phyloP scores from a whole-genome alignment of 1,140 invertebrate genomes.

The Zaprionus ghesquierei region DNA sequence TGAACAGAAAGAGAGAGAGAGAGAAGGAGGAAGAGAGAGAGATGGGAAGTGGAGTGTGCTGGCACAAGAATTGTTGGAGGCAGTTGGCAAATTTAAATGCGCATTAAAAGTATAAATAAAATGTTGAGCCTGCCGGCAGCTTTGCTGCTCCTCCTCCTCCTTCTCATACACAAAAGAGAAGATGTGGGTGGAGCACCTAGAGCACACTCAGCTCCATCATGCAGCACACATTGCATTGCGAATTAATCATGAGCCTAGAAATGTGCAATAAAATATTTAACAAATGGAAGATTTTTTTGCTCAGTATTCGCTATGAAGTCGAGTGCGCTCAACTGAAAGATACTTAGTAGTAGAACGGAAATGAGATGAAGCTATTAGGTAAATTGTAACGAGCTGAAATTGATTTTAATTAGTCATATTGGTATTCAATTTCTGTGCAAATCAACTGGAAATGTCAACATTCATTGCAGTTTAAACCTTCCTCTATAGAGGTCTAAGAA shows the following conservation, averaged over 20 bases:
- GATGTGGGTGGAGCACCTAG: background rate
- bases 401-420: too few species aligned
- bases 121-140: slow-evolving; percentile 30
- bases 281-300: background rate
- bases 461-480: too few species aligned
- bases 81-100: slow-evolving; percentile 41
- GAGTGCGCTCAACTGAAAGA: background rate
- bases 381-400: too few species aligned
- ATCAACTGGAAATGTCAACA: too few species aligned
- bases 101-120: slow-evolving; percentile 52
- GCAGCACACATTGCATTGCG: slow-evolving; percentile 27
- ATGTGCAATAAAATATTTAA: slow-evolving; percentile 49
- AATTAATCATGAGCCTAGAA: slow-evolving; percentile 46
- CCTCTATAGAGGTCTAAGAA: too few species aligned
- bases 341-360: too few species aligned
- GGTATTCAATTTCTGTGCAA: too few species aligned
- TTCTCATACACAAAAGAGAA: background rate
- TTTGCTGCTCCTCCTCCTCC: background rate
- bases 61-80: background rate
- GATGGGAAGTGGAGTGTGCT: background rate
- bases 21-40: background rate
- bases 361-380: too few species aligned
- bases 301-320: background rate
- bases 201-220: slow-evolving; percentile 9
- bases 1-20: background rate